A percentile compares a stretch with the other conserved stretches of the same genome.
phyloP scores from a whole-genome alignment of 2,113 vertebrate genomes.

The Lepus europaeus region DNA sequence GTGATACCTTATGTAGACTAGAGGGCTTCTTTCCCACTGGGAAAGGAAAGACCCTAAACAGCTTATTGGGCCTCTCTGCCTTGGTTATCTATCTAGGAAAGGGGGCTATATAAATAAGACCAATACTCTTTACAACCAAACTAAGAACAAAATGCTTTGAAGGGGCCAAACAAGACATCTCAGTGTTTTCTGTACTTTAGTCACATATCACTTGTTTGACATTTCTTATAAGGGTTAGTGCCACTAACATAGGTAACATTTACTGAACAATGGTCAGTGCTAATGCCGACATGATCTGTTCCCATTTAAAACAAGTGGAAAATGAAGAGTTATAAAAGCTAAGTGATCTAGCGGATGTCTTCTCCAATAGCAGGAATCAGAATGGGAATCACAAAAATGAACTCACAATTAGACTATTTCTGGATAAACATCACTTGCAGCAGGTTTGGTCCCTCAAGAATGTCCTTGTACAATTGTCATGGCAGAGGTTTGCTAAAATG shows the following conservation, averaged over 20 bases:
- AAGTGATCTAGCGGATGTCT: background rate
- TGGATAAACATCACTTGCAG: background rate
- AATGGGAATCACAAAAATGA: background rate
- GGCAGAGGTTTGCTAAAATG: background rate
- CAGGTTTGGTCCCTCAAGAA: background rate
- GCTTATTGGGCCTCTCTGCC: background rate
- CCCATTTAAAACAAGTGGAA: background rate
- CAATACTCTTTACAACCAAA: background rate
- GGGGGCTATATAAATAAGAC: background rate
- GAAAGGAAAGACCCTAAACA: too few relatives aligned
- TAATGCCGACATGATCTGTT: too few relatives aligned
- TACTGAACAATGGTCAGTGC: background rate
- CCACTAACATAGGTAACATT: background rate
- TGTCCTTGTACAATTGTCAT: too few relatives aligned
- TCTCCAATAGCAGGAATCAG: background rate
- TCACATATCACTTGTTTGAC: background rate
- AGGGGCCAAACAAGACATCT: background rate
- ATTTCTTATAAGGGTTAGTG: background rate
- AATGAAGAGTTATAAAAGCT: background rate
- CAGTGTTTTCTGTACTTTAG: background rate
- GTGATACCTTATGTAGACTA: too few relatives aligned
- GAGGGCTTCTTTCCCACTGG: background rate
- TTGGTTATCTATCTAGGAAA: background rate
- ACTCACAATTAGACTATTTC: background rate
- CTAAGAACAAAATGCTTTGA: background rate